Percentiles rank a stretch among this genome's conserved stretches.
These are phyloP conservation scores for Athene noctua DNA, from an alignment of 2,113 vertebrate genomes.

Conservation along the genomic window DNA sequence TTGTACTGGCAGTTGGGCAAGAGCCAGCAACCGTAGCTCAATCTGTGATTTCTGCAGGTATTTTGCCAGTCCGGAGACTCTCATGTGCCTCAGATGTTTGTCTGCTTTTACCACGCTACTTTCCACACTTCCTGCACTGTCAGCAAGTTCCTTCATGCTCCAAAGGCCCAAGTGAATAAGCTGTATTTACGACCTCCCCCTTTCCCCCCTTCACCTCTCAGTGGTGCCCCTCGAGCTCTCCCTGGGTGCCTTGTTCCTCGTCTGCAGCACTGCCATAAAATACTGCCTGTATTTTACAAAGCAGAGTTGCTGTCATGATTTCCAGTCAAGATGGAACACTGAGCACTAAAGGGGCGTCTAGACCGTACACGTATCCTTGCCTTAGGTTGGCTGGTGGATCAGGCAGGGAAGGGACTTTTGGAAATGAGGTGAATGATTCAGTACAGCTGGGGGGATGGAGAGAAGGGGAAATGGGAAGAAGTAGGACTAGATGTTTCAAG, in stretches of 20 bases:
- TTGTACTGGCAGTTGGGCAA: neutral
- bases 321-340: neutral
- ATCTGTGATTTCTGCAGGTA: neutral
- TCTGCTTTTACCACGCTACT: neutral
- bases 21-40: neutral
- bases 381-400: neutral
- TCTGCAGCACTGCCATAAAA: neutral
- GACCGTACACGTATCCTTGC: neutral
- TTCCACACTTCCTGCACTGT: neutral
- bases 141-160: slow-evolving; percentile 45
- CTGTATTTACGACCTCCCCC: neutral
- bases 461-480: neutral
- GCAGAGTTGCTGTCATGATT: neutral
- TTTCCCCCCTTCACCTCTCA: neutral
- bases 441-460: neutral
- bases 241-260: neutral
- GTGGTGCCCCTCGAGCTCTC: neutral
- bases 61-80: neutral
- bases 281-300: neutral
- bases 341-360: neutral
- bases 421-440: neutral
- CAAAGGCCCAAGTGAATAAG: slow-evolving; percentile 10
- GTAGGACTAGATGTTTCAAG: neutral
- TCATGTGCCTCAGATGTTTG: neutral
- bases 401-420: neutral